A percentile compares a stretch with the other conserved stretches of the same genome.
phyloP scores from a whole-genome alignment of 2,888 invertebrate genomes.

The Andrena haemorrhoa region DNA sequence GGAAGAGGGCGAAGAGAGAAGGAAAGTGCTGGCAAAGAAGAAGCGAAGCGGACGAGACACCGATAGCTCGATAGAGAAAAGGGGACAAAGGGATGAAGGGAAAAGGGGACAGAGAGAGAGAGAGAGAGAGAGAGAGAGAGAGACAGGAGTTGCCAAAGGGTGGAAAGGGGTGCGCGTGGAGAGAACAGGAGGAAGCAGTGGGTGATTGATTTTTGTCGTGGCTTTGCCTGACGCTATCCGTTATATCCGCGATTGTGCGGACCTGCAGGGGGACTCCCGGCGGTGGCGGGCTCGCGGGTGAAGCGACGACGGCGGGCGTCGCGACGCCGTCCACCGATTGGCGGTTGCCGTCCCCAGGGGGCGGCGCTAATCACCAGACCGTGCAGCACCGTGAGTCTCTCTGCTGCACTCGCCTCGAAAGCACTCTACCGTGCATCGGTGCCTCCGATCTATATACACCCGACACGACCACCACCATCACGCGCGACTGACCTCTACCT shows the following conservation, averaged over 20 bases:
- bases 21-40: conserved; percentile 20
- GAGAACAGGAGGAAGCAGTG: conserved; percentile 75
- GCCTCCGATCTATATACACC: conserved; percentile 62
- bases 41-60: conserved; percentile 10
- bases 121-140: conserved; percentile 39
- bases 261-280: conserved; percentile 70
- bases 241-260: conserved; percentile 75
- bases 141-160: conserved; percentile 13
- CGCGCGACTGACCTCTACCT: conserved; percentile 58
- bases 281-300: conserved; percentile 64
- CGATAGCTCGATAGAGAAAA: conserved; percentile 6
- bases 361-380: conserved; percentile 85
- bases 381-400: conserved; percentile 81
- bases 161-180: conserved; percentile 30
- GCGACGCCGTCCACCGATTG: conserved; percentile 84
- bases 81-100: conserved; percentile 19
- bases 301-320: conserved; percentile 82
- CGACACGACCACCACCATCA: conserved; percentile 32
- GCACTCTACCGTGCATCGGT: conserved; percentile 81
- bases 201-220: conserved; percentile 85
- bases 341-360: conserved; percentile 84
- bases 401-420: conserved; percentile 82
- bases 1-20: conserved; percentile 34
- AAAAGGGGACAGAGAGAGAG: not conserved
- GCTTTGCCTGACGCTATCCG: conserved; percentile 80